phyloP scores from a whole-genome alignment of 2,113 vertebrate genomes.

The human (Homo sapiens) region GRCh38 chr6:116371501-116372000 shows the following conservation, averaged over 20 bases:
- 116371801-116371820: background rate
- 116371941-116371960: background rate
- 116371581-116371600: background rate
- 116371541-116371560: background rate
- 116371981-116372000: background rate
- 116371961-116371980: conserved; percentile 20
- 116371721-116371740: background rate
- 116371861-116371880: background rate
- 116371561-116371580: background rate
- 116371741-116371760: background rate
- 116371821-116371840: background rate
- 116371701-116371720: background rate
- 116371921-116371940: background rate
- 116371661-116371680: background rate
- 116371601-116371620: background rate
- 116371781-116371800: conserved; percentile 43
- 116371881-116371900: background rate
- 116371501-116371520: too few relatives aligned
- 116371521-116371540: background rate
- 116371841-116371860: conserved; percentile 28
- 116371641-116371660: background rate
- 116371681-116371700: background rate
- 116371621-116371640: background rate
- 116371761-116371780: background rate
- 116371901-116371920: background rate